These are phyloP conservation scores for Agrypnus murinus DNA, from an alignment of 2,888 invertebrate genomes.

Conservation along the genomic window DNA sequence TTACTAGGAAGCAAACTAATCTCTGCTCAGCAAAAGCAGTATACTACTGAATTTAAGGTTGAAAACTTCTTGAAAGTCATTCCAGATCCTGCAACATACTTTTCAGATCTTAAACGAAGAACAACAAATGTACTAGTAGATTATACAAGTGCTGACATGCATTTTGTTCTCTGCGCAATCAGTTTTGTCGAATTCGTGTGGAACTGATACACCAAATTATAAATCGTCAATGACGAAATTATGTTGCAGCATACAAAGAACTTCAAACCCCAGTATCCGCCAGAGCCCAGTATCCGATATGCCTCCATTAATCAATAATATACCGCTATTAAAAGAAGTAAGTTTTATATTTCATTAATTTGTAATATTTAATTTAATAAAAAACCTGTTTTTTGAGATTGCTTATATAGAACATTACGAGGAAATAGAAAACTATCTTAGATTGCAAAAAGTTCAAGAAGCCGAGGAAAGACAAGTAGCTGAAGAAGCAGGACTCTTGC, in stretches of 20 bases:
- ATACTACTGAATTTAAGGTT: constrained; percentile 69
- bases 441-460: constrained; percentile 55
- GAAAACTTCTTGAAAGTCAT: constrained; percentile 70
- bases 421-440: constrained; percentile 63
- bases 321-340: constrained; percentile 67
- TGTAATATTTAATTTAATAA: constrained; percentile 53
- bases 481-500: constrained; percentile 66
- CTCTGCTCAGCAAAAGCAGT: constrained; percentile 68
- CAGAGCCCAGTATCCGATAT: constrained; percentile 62
- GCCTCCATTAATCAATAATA: constrained; percentile 63
- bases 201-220: background rate
- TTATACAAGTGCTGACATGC: background rate
- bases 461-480: constrained; percentile 61
- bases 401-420: constrained; percentile 60
- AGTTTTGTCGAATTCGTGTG: background rate
- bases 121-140: background rate
- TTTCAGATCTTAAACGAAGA: constrained; percentile 59
- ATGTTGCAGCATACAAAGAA: constrained; percentile 9
- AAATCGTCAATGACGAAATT: constrained; percentile 34
- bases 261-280: constrained; percentile 40
- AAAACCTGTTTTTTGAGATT: constrained; percentile 60
- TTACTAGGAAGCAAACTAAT: too few relatives aligned
- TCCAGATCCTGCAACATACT: constrained; percentile 69
- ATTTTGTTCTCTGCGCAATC: background rate
- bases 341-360: constrained; percentile 22